Base-by-base conservation (phyloP, 2,888 invertebrate genomes). In the Monochamus alternatus region DNA sequence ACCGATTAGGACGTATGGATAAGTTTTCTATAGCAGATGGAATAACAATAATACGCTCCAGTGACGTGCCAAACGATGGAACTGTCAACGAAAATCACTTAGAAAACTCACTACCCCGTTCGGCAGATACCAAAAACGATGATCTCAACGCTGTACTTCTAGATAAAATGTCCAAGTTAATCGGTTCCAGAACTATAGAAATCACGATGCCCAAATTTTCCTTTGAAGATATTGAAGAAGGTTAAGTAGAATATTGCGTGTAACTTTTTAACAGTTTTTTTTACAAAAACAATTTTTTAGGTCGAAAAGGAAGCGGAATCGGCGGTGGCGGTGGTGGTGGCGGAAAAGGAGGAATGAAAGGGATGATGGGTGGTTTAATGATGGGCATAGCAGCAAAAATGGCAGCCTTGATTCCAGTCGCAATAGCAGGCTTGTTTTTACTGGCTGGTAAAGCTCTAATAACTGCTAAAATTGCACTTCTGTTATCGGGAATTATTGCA, bases 311-410 rank as follows among this genome's bases (percentile, higher is more conserved):
- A 5, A 95, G 95, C 84, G 95, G 82, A 58, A 80, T 81, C 14
- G 77, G 70, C 5, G 77, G 78, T 9, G 95, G 95, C 84, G 81
- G 82, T 12, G 81, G 82, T 0, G 95, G 95, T 84, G 81, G 83
- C 59, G 83, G 80, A 38, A 95, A 95, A 58, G 81, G 80, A 3
- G 81, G 81, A n/a, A 95, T 95, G 95, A 96, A 96, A 91, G 95
- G 95, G 85, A 96, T 96, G 95, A 95, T 96, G 95, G 93, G 94
- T 51, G 95, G 95, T 92, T 95, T 96, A 95, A 95, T 95, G 94
- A 95, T 95, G 95, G 95, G 95, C 5, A 92, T 94, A 80, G 94
- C 94, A 4, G 95, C 95, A 92, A 96, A 96, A 89, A 93, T 96
- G 93, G 94, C 94, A 30, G 95, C 95, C 3, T 90, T 96, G 91